Percentiles rank a stretch among this genome's conserved stretches.
phyloP scores from a whole-genome alignment of 64 coral and sea anemone genomes.

The Hydrozoanthus tunicans region DNA sequence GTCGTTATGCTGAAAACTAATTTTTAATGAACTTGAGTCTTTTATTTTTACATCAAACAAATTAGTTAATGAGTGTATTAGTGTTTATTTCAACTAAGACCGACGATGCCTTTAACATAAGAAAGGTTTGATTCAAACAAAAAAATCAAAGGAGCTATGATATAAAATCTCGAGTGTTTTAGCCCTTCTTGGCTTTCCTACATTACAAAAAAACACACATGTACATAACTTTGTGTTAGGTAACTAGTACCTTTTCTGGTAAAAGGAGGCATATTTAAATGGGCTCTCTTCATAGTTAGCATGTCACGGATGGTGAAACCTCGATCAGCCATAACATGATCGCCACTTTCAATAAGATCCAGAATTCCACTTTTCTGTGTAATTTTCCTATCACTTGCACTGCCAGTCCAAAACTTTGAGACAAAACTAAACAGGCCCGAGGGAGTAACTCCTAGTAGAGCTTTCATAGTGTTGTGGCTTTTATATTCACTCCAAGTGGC shows the following conservation, averaged over 20 bases:
- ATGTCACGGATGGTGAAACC: slow-evolving; percentile 10
- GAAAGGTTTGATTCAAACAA: no score
- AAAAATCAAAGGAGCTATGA: no score
- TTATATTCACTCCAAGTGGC: neutral
- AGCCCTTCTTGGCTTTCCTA: no score
- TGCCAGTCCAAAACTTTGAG: neutral
- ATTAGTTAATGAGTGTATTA: no score
- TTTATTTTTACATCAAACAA: no score
- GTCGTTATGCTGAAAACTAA: no score
- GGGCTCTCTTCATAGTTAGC: neutral
- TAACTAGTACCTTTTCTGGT: neutral
- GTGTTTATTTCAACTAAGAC: no score
- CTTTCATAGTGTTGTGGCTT: neutral
- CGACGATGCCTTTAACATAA: no score
- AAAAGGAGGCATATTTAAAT: neutral
- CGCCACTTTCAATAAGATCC: neutral
- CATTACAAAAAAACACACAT: neutral
- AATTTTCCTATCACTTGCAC: neutral
- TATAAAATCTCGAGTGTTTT: no score
- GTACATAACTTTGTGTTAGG: neutral
- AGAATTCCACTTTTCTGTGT: slow-evolving; percentile 15
- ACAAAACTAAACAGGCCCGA: neutral
- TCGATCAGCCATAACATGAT: slow-evolving; percentile 25
- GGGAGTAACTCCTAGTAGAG: neutral
- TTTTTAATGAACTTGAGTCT: no score